A percentile compares a stretch with the other conserved stretches of the same genome.
Evolutionary conservation across 2,888 invertebrate genomes (phyloP).

Genomic region (Tetramorium bicarinatum): DNA sequence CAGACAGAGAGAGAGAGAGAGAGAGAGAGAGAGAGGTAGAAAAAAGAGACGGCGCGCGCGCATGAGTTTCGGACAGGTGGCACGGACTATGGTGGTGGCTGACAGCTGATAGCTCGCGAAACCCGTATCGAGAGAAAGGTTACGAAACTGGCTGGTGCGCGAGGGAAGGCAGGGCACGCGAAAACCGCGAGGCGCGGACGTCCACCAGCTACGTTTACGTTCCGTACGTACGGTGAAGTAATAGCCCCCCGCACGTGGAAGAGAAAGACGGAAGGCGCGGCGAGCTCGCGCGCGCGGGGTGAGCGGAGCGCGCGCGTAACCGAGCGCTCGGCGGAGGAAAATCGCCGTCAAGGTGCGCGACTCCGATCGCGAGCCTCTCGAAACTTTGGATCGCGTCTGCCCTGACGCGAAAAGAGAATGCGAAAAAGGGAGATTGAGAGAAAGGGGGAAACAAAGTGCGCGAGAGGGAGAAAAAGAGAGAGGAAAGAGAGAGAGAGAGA

Average conservation of each 20-base stretch:
- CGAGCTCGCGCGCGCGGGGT: too few relatives aligned
- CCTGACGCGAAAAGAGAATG: conserved; percentile 36
- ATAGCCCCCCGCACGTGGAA: conserved; percentile 25
- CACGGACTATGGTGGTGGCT: conserved; percentile 65
- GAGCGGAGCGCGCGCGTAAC: conserved; percentile 1
- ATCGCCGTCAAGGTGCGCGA: conserved; percentile 40
- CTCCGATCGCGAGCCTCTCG: conserved; percentile 9
- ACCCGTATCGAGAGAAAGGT: conserved; percentile 70
- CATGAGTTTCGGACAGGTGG: conserved; percentile 74
- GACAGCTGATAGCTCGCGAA: conserved; percentile 76
- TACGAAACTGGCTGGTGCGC: conserved; percentile 70
- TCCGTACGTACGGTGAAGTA: neutral
- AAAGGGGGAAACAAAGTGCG: conserved; percentile 10
- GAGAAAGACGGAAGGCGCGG: conserved; percentile 37
- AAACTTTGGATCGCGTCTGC: conserved; percentile 26
- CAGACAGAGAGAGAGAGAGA: neutral
- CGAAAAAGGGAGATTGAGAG: neutral
- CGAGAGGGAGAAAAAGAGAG: conserved; percentile 15
- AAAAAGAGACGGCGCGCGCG: neutral
- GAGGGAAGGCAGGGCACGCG: conserved; percentile 61
- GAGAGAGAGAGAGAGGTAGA: too few relatives aligned
- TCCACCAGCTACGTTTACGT: conserved; percentile 43
- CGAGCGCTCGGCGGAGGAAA: conserved; percentile 23
- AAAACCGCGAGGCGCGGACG: conserved; percentile 52
- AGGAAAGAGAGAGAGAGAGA: too few relatives aligned